Conservation (phyloP, 2,888 invertebrate species). For the Charanyca ferruginea region DNA sequence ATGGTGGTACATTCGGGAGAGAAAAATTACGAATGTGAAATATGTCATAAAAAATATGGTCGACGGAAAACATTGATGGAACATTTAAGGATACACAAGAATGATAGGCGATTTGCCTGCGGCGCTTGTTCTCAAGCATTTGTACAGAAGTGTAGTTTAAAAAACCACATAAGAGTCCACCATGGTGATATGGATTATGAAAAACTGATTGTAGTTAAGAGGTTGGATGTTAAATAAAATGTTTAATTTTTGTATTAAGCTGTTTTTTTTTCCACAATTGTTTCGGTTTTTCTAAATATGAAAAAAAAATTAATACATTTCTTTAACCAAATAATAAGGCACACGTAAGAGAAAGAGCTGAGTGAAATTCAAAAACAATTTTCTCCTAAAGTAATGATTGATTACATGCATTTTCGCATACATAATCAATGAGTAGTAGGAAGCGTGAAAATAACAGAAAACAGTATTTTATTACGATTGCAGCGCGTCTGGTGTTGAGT, state of each 20-base stretch:
- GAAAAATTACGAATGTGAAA: constrained; percentile 80
- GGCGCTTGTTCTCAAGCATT: constrained; percentile 69
- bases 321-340: no score
- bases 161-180: constrained; percentile 67
- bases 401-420: no score
- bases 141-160: constrained; percentile 74
- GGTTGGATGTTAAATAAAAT: constrained; percentile 52
- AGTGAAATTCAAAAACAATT: no score
- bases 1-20: constrained; percentile 62
- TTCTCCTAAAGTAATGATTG: no score
- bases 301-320: no score
- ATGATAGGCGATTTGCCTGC: constrained; percentile 70
- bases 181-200: constrained; percentile 47
- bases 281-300: no score
- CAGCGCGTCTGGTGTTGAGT: not conserved
- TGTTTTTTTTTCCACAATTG: no score
- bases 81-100: constrained; percentile 72
- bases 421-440: not conserved
- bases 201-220: constrained; percentile 57
- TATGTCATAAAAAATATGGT: constrained; percentile 77
- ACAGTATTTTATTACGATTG: not conserved
- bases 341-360: no score
- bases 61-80: constrained; percentile 67
- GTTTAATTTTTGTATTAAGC: no score
- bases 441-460: not conserved